These are phyloP conservation scores for Rhabditoides inermis DNA, from an alignment of 2,888 invertebrate genomes.

Conservation along the genomic window DNA sequence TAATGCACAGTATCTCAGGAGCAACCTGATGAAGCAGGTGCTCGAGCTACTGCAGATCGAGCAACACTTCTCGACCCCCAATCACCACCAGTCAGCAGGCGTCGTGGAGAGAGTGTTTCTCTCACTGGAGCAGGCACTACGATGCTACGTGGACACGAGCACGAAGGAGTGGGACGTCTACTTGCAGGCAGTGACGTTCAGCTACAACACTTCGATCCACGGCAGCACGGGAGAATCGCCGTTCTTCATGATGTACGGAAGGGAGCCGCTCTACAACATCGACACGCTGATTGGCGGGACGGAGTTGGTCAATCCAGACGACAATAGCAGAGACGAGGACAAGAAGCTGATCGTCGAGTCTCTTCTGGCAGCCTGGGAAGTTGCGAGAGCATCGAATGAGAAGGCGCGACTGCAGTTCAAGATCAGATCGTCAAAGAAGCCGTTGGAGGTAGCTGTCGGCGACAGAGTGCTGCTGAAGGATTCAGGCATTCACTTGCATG, in stretches of 20 bases:
- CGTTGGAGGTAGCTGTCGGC: too few species aligned
- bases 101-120: conserved; percentile 26
- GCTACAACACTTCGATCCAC: conserved; percentile 19
- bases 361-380: too few species aligned
- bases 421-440: too few species aligned
- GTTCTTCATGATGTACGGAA: conserved; percentile 15
- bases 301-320: too few species aligned
- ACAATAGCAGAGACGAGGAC: too few species aligned
- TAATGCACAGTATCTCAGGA: conserved; percentile 25
- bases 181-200: conserved; percentile 6
- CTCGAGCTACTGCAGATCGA: conserved; percentile 16
- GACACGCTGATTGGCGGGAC: too few species aligned
- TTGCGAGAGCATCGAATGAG: too few species aligned
- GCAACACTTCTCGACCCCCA: conserved; percentile 17
- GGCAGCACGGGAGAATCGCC: conserved; percentile 14
- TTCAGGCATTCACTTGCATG: too few species aligned
- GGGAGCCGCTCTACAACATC: conserved; percentile 13
- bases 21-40: conserved; percentile 10
- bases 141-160: conserved; percentile 8
- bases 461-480: too few species aligned
- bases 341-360: too few species aligned
- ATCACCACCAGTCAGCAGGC: conserved; percentile 30
- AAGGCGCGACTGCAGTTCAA: too few species aligned
- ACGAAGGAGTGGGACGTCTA: conserved; percentile 13
- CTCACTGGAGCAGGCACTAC: conserved; percentile 13